Evolutionary conservation across 2,113 vertebrate genomes (phyloP), one percentile per base, ranked within the genome.

Genomic region (Crotalus horridus): DNA sequence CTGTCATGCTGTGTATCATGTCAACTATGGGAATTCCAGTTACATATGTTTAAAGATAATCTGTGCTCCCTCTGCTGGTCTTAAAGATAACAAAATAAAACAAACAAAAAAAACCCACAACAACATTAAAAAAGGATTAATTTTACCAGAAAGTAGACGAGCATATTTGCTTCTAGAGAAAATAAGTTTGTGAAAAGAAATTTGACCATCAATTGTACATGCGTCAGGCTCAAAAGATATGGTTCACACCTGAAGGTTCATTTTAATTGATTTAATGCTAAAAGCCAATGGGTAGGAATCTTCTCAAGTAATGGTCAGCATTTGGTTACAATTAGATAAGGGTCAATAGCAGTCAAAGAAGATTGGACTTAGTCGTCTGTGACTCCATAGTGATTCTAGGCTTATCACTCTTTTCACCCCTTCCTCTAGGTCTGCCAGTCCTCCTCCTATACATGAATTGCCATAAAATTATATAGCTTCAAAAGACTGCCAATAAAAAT

Each of bases 11-110:
- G 13, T 46, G n/a, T 24, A n/a, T 86, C 93, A 54, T 23, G 43
- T 86, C 61, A 48, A 29, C 43, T 61, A 23, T 55, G 15, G 74
- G 56, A 89, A 89, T 55, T 85, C n/a, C 87, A 53, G 29, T 48
- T 0, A 0, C 33, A 26, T 0, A 0, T 59, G 54, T 33, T 29
- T 85, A 53, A 23, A 85, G 92, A 85, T 93, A 24, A 33, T 43
- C 59, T 92, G 86, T n/a, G 39, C 88, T 95, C 88, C 61, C 54
- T 94, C 88, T 94, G 88, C 54, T 69, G 58, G 91, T 17, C 91
- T 88, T 0, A 0, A 17, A 87, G 58, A 92, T 1, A 1, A 4
- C 29, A 15, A 92, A 89, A 48, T 58, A 59, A 53, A 61, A 26
- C 0, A 0, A 24, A 20, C 39, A 3, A 74, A 64, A 20, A n/a